Evolutionary conservation across 53 echinoderm and acorn worm genomes (phyloP), one percentile per base, ranked within the genome.

Genomic region (Echinarachnius parma): DNA sequence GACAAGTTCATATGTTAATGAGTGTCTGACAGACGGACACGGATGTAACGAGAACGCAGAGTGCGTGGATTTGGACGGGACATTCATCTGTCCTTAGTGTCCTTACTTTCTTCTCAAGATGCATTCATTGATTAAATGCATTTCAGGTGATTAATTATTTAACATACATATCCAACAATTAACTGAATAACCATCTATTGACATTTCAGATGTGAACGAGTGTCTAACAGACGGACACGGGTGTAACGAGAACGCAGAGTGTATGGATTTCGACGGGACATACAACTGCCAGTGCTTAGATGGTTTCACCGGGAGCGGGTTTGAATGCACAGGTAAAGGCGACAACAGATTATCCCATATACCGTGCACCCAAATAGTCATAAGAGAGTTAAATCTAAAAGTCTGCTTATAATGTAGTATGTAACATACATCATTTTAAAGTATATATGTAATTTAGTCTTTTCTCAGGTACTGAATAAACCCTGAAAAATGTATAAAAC

Each of bases 1-100:
- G n/a, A n/a, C n/a, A n/a, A n/a, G n/a, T n/a, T n/a, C n/a, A 81
- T 74, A 81, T 62, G 39, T 81, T n/a, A 54, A 81, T 48, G 81
- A 81, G 30, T 81, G 81, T 28, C 30, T 39, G 7, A 30, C 36
- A 5, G 49, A 31, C 9, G 54, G 44, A 0, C 34, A 81, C 28
- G 53, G 34, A 9, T 81, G 81, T 30, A 75, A 75, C 60, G 33
- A 30, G 13, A 81, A 81, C 52, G 75, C 81, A 2, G 72, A 48
- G 0, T 81, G 81, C n/a, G 35, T 61, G n/a, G 61, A 81, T 46
- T 21, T 10, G 5, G 28, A 28, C 7, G 81, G 81, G 3, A 15
- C 49, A 3, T 81, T 46, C 25, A 33, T 46, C 9, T 81, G 81
- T 62, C 25, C 1, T n/a, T n/a, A n/a, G n/a, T n/a, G n/a, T n/a